Evolutionary conservation across 2,888 invertebrate species (phyloP).

Genomic region (Allygus modestus): DNA sequence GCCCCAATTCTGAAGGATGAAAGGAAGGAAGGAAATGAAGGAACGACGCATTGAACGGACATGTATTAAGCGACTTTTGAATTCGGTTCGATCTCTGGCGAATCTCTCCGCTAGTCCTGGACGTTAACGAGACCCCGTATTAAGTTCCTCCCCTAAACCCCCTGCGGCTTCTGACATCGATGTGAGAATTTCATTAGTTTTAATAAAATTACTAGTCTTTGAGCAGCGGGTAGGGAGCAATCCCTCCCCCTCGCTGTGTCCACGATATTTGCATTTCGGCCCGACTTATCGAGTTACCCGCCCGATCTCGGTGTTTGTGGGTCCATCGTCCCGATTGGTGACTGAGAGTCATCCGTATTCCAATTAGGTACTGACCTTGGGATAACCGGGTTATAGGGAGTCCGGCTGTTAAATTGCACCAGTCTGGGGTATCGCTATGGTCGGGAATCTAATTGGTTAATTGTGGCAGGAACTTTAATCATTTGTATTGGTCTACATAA

Average conservation of each 20-base stretch:
- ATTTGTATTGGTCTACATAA: too few relatives aligned
- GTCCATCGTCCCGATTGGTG: not conserved
- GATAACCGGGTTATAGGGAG: not conserved
- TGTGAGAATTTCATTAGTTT: constrained; percentile 62
- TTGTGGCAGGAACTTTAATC: too few relatives aligned
- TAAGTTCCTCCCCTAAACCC: constrained; percentile 48
- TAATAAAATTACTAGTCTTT: constrained; percentile 60
- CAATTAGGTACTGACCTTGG: not conserved
- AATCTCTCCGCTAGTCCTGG: too few relatives aligned
- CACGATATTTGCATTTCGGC: constrained; percentile 32
- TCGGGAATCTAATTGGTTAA: too few relatives aligned
- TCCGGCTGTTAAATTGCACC: not conserved
- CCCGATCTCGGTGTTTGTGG: constrained; percentile 10
- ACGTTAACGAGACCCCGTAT: constrained; percentile 36
- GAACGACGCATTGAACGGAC: too few relatives aligned
- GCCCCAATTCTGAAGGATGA: too few relatives aligned
- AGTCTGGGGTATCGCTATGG: too few relatives aligned
- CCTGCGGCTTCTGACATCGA: constrained; percentile 48
- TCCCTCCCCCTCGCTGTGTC: not conserved
- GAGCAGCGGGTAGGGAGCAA: not conserved
- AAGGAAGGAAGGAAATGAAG: too few relatives aligned
- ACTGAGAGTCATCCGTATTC: constrained; percentile 11
- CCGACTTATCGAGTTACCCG: constrained; percentile 38
- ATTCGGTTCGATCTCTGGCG: too few relatives aligned
- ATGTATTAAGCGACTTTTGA: too few relatives aligned